These are phyloP conservation scores for Athene cunicularia DNA, from an alignment of 2,113 vertebrate genomes.

Conservation along the genomic window DNA sequence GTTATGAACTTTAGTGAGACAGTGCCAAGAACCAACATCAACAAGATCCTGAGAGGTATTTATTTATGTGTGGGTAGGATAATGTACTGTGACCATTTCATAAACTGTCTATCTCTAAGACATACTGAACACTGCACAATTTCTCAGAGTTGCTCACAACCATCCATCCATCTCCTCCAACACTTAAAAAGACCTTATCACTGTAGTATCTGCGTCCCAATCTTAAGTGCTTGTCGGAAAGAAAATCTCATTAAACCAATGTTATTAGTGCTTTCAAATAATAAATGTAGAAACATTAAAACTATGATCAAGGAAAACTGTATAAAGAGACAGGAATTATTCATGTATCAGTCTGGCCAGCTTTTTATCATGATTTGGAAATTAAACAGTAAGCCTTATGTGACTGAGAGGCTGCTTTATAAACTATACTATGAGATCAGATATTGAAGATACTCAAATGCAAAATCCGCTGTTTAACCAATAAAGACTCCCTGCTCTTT, in stretches of 20 bases:
- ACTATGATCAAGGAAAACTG: slow-evolving; percentile 41
- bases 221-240: slow-evolving; percentile 46
- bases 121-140: background rate
- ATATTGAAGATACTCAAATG: slow-evolving; percentile 27
- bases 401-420: slow-evolving; percentile 2
- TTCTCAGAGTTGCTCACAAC: background rate
- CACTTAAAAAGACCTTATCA: slow-evolving; percentile 14
- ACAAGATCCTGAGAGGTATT: slow-evolving; percentile 5
- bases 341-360: background rate
- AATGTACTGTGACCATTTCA: background rate
- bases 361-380: slow-evolving; percentile 53
- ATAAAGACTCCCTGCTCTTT: slow-evolving; percentile 14
- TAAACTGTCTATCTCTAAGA: background rate
- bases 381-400: slow-evolving; percentile 22
- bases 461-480: slow-evolving; percentile 24
- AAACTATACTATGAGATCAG: background rate
- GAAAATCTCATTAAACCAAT: slow-evolving; percentile 41
- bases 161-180: background rate
- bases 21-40: background rate
- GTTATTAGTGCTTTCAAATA: slow-evolving; percentile 55
- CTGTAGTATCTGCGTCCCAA: background rate
- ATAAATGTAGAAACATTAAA: slow-evolving; percentile 48
- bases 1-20: background rate
- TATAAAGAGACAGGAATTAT: slow-evolving; percentile 27
- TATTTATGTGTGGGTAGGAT: background rate